These are phyloP conservation scores for Ectemnius cavifrons DNA, from an alignment of 2,888 invertebrate genomes.

Conservation along the genomic window DNA sequence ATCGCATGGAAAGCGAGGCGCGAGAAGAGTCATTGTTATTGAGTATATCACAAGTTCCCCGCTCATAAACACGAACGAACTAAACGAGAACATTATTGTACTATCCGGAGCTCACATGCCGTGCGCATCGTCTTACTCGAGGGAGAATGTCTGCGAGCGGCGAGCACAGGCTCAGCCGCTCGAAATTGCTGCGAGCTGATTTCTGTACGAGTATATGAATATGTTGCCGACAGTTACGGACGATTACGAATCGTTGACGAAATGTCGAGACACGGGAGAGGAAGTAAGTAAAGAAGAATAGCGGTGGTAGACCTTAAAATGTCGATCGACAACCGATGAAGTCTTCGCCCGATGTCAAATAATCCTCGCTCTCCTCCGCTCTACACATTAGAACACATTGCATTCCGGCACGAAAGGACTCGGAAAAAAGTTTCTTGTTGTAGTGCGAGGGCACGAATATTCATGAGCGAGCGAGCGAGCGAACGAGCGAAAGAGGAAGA, in stretches of 20 bases:
- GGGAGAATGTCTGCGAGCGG: conserved; percentile 34
- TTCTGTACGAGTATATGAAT: conserved; percentile 30
- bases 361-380: not conserved
- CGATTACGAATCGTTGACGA: conserved; percentile 9
- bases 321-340: not conserved
- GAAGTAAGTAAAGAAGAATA: not conserved
- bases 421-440: conserved; percentile 4
- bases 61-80: conserved; percentile 20
- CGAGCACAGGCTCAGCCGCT: conserved; percentile 32
- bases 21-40: conserved; percentile 13
- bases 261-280: conserved; percentile 6
- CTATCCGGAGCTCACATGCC: conserved; percentile 12
- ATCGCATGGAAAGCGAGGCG: conserved; percentile 18
- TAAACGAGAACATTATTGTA: conserved; percentile 1
- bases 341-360: not conserved
- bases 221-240: conserved; percentile 28
- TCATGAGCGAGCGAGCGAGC: not conserved
- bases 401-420: conserved; percentile 4
- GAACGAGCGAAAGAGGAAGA: not conserved
- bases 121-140: conserved; percentile 30
- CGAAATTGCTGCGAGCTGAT: conserved; percentile 27
- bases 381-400: not conserved
- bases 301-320: not conserved
- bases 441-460: not conserved
- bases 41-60: conserved; percentile 1